Base-by-base conservation (phyloP, 2,888 invertebrate genomes). In the Drosophila quinaria region DNA sequence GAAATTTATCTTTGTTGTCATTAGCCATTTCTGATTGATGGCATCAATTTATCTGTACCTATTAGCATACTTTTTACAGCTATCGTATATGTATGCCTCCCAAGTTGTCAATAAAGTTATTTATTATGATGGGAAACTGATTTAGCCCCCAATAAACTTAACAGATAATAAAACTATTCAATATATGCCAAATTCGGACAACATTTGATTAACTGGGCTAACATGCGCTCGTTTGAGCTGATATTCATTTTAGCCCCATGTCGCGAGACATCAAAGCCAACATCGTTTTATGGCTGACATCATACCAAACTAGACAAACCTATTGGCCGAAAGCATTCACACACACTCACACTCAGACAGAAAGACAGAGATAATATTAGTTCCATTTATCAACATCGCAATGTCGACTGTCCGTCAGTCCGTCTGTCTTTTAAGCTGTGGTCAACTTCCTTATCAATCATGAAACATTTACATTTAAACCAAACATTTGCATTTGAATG, bases 361-460 rank as follows among this genome's bases (percentile, higher is more conserved):
- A 33, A 1, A 39, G 9, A 58, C 0, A 51, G 15, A 59, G 46
- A 50, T 10, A 58, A 29, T 47, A 42, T 49, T 44, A 65, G 56
- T 29, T 55, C 54, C 51, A 80, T 84, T 84, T 61, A 65, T 75
- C 77, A 74, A 62, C 51, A 67, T 71, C 52, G 58, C 61, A 70
- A 51, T 62, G 54, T 31, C 54, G 49, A 44, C 46, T 51, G 50
- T 50, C 49, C 13, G 35, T 49, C 31, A 37, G 39, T 49, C 31
- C 37, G 39, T 22, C 29, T 6, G 31, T 49, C 29, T 41, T 33
- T 51, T 11, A 52, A 39, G 15, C 37, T 31, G 17, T n/a, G 37
- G 46, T 33, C 52, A 66, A 73, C 84, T 84, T 87, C 72, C 81
- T 89, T 89, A 89, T 87, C 89, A 78, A 89, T 78, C 85, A 84